Evolutionary conservation across 92 coral and sea anemone species (phyloP), one percentile per base, ranked within the genome.

Genomic region (Porites evermanni): DNA sequence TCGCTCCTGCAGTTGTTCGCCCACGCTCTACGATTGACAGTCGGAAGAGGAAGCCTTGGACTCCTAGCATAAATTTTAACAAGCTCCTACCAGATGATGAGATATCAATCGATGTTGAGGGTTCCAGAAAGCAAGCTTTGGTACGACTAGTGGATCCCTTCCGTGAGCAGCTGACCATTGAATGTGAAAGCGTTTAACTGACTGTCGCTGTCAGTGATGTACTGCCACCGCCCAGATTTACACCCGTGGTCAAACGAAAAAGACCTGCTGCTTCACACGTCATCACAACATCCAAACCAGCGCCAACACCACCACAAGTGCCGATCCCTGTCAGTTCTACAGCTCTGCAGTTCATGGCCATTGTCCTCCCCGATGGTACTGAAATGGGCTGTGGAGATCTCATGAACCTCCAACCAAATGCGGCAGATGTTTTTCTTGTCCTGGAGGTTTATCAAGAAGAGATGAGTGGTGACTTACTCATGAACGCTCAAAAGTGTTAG

Each of bases 361-460:
- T 70, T 19, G 75, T 38, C 6, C 53, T 56, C 17, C 75, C 1
- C 32, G 53, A 72, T 72, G 77, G 60, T 72, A 16, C 44, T 1
- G 21, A 72, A 72, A 16, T 72, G 60, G 16, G 32, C 77, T 72
- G 77, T 6, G 60, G 77, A 11, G 77, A 72, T 72, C 77, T 72
- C 3, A 24, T 71, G 8, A 71, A 20, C 75, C 75, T 71, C 18
- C 2, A 8, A 19, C 18, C 77, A 6, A 72, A 44, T 23, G 8
- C 26, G 12, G 79, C 65, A 74, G 79, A 74, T 56, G 79, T 74
- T 16, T 47, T 74, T 10, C 2, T n/a, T 74, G 79, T 74, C 64
- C 64, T 74, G 79, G 79, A 72, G 56, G 8, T 72, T 7, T 72
- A 72, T 14, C 44, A 38, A 38, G 56, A 72, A 47, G 58, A 14